phyloP scores from a whole-genome alignment of 1,140 invertebrate species.

The Aricia agestis region DNA sequence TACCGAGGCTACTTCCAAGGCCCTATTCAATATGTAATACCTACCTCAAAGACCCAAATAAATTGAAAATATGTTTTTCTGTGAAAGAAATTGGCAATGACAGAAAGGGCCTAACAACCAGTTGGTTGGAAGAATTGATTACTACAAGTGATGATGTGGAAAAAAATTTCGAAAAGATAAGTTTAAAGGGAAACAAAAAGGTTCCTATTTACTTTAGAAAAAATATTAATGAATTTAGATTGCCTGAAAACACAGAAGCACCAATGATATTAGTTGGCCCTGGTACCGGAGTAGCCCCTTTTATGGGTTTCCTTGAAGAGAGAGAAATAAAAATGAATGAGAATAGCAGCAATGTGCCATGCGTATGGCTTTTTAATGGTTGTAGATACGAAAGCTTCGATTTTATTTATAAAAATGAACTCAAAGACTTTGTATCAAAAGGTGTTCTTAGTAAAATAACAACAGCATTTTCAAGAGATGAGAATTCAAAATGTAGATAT shows the following conservation, averaged over 20 bases:
- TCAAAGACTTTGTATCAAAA: constrained; percentile 72
- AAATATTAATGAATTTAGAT: constrained; percentile 76
- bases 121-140: constrained; percentile 77
- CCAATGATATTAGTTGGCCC: constrained; percentile 88
- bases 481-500: constrained; percentile 71
- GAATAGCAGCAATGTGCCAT: constrained; percentile 46
- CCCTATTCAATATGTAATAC: constrained; percentile 89
- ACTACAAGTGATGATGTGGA: constrained; percentile 37
- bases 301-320: constrained; percentile 81
- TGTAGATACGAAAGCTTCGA: constrained; percentile 82
- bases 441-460: constrained; percentile 76
- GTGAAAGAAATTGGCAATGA: constrained; percentile 75
- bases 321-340: constrained; percentile 50
- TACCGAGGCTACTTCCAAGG: constrained; percentile 84
- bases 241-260: constrained; percentile 73
- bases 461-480: constrained; percentile 81
- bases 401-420: constrained; percentile 79
- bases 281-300: constrained; percentile 90
- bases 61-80: constrained; percentile 83
- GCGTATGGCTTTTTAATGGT: constrained; percentile 84
- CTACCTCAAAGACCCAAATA: constrained; percentile 60
- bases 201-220: constrained; percentile 81
- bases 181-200: constrained; percentile 33
- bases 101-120: constrained; percentile 81
- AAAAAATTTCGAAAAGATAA: constrained; percentile 42